A percentile compares a stretch with the other conserved stretches of the same genome.
These are phyloP conservation scores for Antitype chi DNA, from an alignment of 2,888 invertebrate species.

Conservation along the genomic window DNA sequence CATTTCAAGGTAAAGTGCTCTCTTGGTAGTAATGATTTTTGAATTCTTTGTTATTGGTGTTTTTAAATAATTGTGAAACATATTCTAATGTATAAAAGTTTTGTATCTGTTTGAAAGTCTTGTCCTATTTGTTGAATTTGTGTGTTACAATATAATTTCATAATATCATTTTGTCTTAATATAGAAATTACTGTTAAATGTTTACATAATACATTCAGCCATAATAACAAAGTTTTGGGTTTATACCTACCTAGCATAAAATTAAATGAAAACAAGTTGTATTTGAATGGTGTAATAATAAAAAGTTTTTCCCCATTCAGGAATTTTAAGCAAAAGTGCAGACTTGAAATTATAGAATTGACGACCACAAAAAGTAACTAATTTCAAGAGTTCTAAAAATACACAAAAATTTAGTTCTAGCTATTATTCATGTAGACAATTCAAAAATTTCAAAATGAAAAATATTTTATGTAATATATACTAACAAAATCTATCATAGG, in stretches of 20 bases:
- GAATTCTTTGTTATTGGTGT: constrained; percentile 6
- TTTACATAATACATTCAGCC: neutral
- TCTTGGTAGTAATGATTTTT: constrained; percentile 9
- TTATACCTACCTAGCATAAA: neutral
- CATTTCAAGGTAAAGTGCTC: constrained; percentile 45
- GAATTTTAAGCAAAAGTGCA: neutral
- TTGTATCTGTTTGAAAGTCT: neutral
- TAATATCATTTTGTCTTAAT: neutral
- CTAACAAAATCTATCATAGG: no score
- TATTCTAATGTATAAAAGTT: constrained; percentile 2
- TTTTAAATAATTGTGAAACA: neutral
- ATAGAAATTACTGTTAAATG: neutral
- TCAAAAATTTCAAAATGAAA: neutral
- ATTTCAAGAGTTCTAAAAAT: neutral
- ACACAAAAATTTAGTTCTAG: neutral
- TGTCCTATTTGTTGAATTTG: neutral
- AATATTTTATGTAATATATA: no score
- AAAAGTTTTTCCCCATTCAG: neutral
- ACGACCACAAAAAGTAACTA: neutral
- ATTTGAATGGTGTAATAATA: neutral
- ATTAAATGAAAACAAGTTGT: neutral
- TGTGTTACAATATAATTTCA: neutral
- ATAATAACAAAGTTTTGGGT: neutral
- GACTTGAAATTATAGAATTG: neutral
- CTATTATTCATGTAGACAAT: neutral